Evolutionary conservation across 2,888 invertebrate species (phyloP).

Genomic region (Troides oblongomaculatus): DNA sequence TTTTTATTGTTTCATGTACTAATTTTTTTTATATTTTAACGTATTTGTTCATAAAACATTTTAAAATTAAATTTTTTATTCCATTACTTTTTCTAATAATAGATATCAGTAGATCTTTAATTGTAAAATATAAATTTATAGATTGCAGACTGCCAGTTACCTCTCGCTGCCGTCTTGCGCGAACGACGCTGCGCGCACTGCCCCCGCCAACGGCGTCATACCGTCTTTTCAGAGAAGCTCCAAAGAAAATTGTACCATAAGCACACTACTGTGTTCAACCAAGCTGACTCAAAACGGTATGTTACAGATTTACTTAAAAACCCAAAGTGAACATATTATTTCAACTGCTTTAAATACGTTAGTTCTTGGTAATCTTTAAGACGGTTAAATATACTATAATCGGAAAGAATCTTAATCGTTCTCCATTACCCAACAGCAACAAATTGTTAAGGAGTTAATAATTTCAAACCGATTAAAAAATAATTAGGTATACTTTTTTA

Average conservation of each 20-base stretch:
- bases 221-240: slow-evolving; percentile 87
- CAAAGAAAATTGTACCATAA: slow-evolving; percentile 90
- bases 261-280: slow-evolving; percentile 94
- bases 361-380: background rate
- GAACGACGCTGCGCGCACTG: slow-evolving; percentile 77
- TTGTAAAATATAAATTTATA: slow-evolving; percentile 38
- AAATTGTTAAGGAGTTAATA: too few species aligned
- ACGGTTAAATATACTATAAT: background rate
- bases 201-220: slow-evolving; percentile 63
- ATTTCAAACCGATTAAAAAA: too few species aligned
- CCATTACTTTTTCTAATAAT: too few species aligned
- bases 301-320: background rate
- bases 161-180: slow-evolving; percentile 82
- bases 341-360: background rate
- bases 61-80: too few species aligned
- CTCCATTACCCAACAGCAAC: too few species aligned
- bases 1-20: too few species aligned
- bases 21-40: too few species aligned
- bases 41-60: too few species aligned
- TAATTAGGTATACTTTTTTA: too few species aligned
- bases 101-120: background rate
- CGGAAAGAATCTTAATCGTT: too few species aligned
- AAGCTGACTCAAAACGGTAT: slow-evolving; percentile 96
- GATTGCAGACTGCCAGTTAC: slow-evolving; percentile 80
- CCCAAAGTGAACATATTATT: background rate